Percentiles rank a stretch among this genome's conserved stretches.
These are phyloP conservation scores for Meta bourneti DNA, from an alignment of 2,888 invertebrate genomes.

Conservation along the genomic window DNA sequence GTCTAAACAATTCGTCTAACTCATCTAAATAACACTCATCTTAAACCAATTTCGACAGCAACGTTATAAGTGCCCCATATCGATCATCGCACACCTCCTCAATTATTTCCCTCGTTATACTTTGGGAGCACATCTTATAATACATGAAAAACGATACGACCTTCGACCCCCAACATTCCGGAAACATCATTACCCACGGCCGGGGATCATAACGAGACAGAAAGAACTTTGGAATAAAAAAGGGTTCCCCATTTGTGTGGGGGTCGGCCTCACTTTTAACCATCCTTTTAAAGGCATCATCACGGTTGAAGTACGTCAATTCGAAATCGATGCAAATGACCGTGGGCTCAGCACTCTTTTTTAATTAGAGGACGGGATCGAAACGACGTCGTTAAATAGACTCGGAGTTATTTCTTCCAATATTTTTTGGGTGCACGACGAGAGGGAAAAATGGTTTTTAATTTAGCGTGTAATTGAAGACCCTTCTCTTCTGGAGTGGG, in stretches of 20 bases:
- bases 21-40: neutral
- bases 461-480: conserved; percentile 52
- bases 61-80: neutral
- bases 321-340: conserved; percentile 68
- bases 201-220: neutral
- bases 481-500: conserved; percentile 1
- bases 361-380: conserved; percentile 48
- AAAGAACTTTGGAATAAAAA: neutral
- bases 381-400: conserved; percentile 56
- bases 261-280: conserved; percentile 34
- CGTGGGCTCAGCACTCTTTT: conserved; percentile 6
- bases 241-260: conserved; percentile 1
- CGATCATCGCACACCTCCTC: conserved; percentile 28
- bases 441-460: conserved; percentile 26
- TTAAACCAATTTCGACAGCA: conserved; percentile 12
- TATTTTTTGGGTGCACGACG: conserved; percentile 4
- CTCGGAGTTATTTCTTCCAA: conserved; percentile 45
- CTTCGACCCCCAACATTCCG: conserved; percentile 3
- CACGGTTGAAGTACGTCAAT: conserved; percentile 36
- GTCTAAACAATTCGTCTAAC: too few species aligned
- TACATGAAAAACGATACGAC: neutral
- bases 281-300: conserved; percentile 40
- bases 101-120: neutral
- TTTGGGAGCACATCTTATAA: neutral
- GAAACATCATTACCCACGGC: conserved; percentile 28